Percentiles rank a stretch among this genome's conserved stretches.
Conservation (phyloP, 2,113 vertebrate genomes). For the Ophiodon elongatus region DNA sequence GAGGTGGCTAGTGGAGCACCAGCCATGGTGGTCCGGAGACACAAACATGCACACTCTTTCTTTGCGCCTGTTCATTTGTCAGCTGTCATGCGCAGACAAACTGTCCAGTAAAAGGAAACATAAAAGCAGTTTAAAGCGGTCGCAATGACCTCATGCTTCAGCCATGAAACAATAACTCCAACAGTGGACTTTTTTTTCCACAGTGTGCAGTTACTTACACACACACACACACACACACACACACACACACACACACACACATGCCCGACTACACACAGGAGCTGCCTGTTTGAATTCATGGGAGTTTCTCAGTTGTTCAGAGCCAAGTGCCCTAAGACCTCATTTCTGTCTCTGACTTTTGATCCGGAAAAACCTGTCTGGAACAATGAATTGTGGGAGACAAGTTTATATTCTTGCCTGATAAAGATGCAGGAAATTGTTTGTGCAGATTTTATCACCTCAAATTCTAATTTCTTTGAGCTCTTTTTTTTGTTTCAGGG, state of each 20-base stretch:
- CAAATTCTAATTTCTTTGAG: conserved; percentile 14
- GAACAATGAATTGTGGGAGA: conserved; percentile 53
- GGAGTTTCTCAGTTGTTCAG: conserved; percentile 70
- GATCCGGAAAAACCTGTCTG: conserved; percentile 33
- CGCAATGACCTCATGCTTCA: conserved; percentile 70
- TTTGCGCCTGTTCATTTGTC: conserved; percentile 62
- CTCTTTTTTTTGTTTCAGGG: conserved; percentile 75
- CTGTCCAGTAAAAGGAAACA: conserved; percentile 62
- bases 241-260: conserved; percentile 5
- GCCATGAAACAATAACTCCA: conserved; percentile 71
- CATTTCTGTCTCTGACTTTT: conserved; percentile 37
- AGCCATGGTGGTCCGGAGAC: conserved; percentile 65
- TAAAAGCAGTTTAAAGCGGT: conserved; percentile 62
- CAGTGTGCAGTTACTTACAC: neutral
- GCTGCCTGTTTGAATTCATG: conserved; percentile 71
- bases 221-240: conserved; percentile 24
- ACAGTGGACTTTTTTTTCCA: conserved; percentile 13
- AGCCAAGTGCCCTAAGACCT: conserved; percentile 35
- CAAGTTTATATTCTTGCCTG: conserved; percentile 1
- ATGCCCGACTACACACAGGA: conserved; percentile 24
- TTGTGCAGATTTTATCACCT: neutral
- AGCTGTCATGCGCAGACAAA: conserved; percentile 51
- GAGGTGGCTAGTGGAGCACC: conserved; percentile 42
- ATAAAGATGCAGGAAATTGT: neutral
- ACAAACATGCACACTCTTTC: conserved; percentile 23